Base-by-base conservation (phyloP, 2,113 vertebrate species). In the Micronycteris hirsuta region DNA sequence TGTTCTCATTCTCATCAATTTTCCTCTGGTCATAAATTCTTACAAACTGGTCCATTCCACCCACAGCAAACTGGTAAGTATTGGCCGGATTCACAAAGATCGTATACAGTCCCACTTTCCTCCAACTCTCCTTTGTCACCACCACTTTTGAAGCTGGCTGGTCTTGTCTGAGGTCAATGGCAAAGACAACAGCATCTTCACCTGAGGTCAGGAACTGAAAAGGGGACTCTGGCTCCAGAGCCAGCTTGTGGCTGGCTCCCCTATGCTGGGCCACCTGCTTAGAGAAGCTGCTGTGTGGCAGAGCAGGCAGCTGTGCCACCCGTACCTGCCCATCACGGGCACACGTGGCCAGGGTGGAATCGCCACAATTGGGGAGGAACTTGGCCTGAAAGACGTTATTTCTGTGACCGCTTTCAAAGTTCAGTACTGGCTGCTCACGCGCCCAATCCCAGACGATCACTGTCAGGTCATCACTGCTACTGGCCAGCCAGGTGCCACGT, bases 11-110 rank as follows among this genome's bases (percentile, higher is more conserved):
- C 97, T 99, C 98, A 0, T 99, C 98, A 10, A 99, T 99, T 95
- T 99, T 99, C 91, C 99, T 98, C 98, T 99, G 99, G 92, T 99
- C 99, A 13, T 99, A 99, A 97, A 99, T 99, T 98, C 99, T 98
- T 63, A 99, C 97, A 78, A 99, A 99, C 97, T 99, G 99, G 97
- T 99, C 99, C 91, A 98, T 97, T 33, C 99, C 99, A 0, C 47
- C 99, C 36, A 99, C 99, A 5, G 99, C 99, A 77, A 99, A 99
- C 87, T 99, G 99, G 68, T 99, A 98, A 2, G 98, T 99, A 97
- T 99, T 99, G 71, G 98, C 98, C 0, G 99, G 99, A 97, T 99
- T 99, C 70, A 99, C 98, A 4, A 97, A 98, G 97, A 99, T 99
- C 19, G 99, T 98, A 98, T 99, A 99, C 3, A 99, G 98, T 0